Evolutionary conservation across 2,113 vertebrate genomes (phyloP).

Genomic region (Silurus meridionalis): DNA sequence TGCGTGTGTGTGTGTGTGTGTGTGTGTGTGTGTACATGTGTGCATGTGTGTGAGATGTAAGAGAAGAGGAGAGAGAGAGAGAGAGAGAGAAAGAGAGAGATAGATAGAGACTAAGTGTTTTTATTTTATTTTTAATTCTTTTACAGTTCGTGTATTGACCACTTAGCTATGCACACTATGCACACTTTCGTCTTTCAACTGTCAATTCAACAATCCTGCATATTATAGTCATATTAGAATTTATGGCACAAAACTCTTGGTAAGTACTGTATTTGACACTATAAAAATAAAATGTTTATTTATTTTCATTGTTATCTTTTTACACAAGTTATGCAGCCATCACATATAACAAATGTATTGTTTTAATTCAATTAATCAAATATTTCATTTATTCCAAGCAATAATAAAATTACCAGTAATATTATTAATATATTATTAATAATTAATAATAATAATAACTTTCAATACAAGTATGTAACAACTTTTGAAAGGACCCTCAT

Average conservation of each 20-base stretch:
- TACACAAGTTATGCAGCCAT: not conserved
- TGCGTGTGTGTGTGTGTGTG: no score
- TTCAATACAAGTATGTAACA: not conserved
- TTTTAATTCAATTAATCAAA: not conserved
- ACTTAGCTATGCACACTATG: conserved; percentile 6
- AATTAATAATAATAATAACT: not conserved
- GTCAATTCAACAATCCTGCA: conserved; percentile 23
- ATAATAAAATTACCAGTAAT: not conserved
- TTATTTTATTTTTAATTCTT: not conserved
- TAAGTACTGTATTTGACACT: not conserved
- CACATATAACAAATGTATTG: not conserved
- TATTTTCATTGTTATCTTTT: not conserved
- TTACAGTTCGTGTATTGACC: conserved; percentile 24
- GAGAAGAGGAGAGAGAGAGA: not conserved
- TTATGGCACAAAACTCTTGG: not conserved
- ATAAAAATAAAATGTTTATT: not conserved
- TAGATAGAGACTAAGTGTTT: not conserved
- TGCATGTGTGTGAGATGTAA: no score
- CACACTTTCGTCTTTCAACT: conserved; percentile 17
- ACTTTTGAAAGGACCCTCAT: conserved; percentile 1
- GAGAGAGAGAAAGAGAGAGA: not conserved
- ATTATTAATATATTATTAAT: not conserved
- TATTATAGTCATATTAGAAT: not conserved
- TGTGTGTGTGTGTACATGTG: no score
- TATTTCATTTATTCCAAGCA: not conserved